Conservation (phyloP, 2,113 vertebrate genomes). For the Cisticola juncidis region DNA sequence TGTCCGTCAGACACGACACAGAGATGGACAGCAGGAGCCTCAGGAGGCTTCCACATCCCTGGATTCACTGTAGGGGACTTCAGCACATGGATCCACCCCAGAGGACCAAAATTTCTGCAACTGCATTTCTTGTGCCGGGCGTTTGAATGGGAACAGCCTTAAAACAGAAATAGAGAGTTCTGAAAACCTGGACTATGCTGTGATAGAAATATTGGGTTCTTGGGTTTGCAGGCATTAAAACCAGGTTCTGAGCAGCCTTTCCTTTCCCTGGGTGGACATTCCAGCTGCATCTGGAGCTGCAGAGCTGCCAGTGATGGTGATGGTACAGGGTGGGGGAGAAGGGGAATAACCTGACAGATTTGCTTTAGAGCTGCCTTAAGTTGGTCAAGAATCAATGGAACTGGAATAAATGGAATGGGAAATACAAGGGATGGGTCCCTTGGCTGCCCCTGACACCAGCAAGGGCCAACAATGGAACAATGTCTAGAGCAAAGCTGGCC, state of each 20-base stretch:
- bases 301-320: neutral
- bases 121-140: neutral
- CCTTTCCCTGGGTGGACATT: neutral
- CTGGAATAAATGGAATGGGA: neutral
- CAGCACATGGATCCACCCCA: neutral
- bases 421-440: neutral
- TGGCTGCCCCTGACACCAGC: neutral
- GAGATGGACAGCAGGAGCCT: neutral
- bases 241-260: neutral
- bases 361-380: neutral
- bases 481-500: neutral
- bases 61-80: neutral
- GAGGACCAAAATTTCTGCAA: neutral
- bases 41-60: neutral
- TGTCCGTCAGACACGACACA: accelerated
- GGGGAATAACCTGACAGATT: neutral
- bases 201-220: neutral
- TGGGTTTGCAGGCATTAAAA: neutral
- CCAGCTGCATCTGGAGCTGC: neutral
- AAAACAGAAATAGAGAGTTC: neutral
- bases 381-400: neutral
- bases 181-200: neutral
- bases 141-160: neutral
- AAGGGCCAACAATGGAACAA: neutral
- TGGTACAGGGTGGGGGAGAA: neutral